Evolutionary conservation across 2,797 vertebrate genomes (phyloP), one percentile per base, ranked within the genome.

Genomic region (Neostethus bicornis): DNA sequence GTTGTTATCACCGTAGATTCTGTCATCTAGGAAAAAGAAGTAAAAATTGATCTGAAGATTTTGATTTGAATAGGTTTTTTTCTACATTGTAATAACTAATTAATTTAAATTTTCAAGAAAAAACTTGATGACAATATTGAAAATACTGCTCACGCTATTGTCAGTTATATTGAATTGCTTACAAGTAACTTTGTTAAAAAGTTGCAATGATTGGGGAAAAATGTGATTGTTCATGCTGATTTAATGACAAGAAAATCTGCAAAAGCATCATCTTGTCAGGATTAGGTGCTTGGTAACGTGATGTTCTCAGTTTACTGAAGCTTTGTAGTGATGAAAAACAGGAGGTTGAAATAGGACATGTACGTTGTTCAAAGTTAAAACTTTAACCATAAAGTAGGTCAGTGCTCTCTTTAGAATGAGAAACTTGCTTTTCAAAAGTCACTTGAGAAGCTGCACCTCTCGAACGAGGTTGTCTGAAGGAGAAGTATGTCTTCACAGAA

Each of bases 331-430:
- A 80, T 48, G 43, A 75, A 62, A 75, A 77, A 61, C 63, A 57
- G 46, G 48, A 45, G 64, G 35, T 58, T 44, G 4, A 91, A 87
- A 59, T 87, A 80, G 90, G 68, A 39, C 87, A 78, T 7, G 12
- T 13, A 61, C 48, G 29, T 58, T 16, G n/a, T 58, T 79, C 61
- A 65, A 75, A 72, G 73, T 66, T 64, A 80, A 48, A 77, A 31
- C 38, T 53, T 51, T 57, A 79, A 87, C 87, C 82, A 87, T 61
- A 65, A 92, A 87, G 28, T 93, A 89, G 91, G 91, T 92, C 91
- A 92, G 4, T 68, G 62, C 2, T 75, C 68, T 70, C 63, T 43
- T 87, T 74, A 83, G 84, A 49, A 45, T 61, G 65, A 61, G 70
- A 64, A 45, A 55, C 24, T 61, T 0, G 9, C 9, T 37, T 24